Base-by-base conservation (phyloP, 1,140 invertebrate species). In the Pseudomyrmex gracilis region DNA sequence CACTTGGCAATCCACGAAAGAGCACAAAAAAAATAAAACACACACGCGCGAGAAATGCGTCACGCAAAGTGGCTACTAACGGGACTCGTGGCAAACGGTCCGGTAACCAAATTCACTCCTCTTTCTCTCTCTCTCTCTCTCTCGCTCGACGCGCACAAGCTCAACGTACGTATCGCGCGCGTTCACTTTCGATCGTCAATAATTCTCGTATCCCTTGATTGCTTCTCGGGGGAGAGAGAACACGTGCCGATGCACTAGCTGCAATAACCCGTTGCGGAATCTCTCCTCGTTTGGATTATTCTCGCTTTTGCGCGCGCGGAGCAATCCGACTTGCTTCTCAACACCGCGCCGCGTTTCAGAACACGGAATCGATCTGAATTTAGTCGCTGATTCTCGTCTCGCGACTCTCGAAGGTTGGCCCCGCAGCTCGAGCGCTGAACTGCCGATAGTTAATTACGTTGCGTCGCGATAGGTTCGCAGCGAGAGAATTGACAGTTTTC, bases 61-160 rank as follows among this genome's bases (percentile, higher is more conserved):
- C 47, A 53, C 60, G 24, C 15, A 34, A n/a, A 22, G 7, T 53
- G 24, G 58, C 55, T 3, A 13, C 12, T 15, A 61, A 77, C 2
- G 47, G 20, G 66, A 47, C 20, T 49, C 12, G 17, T 60, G 9
- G 15, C 13, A 13, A 64, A 12, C 5, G 24, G 45, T 64, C 15
- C 61, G 34, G 63, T 43, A n/a, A 20, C 10, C 1, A 13, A 55
- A 66, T 77, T 66, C 73, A 67, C 71, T 73, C 20, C 2, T 2
- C 24, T 76, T 15, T n/a, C 61, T 34, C 8, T 1, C 71, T 45
- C 2, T 2, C 24, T 76, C 20, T 45, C 2, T 2, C 24, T 76
- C 20, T n/a, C 61, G 61, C 8, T 1, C 71, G 34, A n/a, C 5
- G 13, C 12, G 7, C 58, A 22, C 24, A 20, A 60, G 13, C 13